Evolutionary conservation across 2,113 vertebrate genomes (phyloP).

Genomic region (Cyprichromis sp.): DNA sequence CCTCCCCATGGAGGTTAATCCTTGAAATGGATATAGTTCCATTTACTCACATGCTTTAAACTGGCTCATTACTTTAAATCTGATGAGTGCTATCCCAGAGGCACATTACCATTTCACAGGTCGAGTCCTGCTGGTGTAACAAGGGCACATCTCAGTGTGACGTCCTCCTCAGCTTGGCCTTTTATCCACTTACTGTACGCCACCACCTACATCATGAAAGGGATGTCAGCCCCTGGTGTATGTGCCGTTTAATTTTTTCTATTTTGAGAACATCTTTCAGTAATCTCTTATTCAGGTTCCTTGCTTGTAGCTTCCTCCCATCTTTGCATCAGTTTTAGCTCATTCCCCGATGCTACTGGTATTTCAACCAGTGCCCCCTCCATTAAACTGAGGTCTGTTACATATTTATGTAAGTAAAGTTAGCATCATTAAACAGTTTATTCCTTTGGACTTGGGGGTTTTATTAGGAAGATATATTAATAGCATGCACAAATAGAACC

Average conservation of each 20-base stretch:
- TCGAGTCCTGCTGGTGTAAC: background rate
- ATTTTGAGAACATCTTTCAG: background rate
- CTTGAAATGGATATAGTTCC: background rate
- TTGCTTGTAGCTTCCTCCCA: background rate
- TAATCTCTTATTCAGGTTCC: background rate
- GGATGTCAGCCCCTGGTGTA: background rate
- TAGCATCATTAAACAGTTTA: background rate
- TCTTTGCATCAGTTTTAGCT: background rate
- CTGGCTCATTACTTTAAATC: background rate
- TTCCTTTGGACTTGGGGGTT: background rate
- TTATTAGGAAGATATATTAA: background rate
- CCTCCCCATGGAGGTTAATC: background rate
- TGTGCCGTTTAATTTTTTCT: background rate
- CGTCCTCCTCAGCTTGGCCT: background rate
- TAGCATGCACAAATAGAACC: background rate
- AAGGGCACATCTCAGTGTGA: background rate
- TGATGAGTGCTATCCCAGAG: background rate
- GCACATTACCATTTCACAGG: background rate
- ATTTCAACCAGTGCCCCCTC: background rate
- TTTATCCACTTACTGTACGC: background rate
- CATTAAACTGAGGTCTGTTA: background rate
- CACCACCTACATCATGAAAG: background rate
- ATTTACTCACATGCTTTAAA: background rate
- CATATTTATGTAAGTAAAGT: background rate
- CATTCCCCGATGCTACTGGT: background rate